Base-by-base conservation (phyloP, 2,888 invertebrate species). In the Mesochorus sp. region DNA sequence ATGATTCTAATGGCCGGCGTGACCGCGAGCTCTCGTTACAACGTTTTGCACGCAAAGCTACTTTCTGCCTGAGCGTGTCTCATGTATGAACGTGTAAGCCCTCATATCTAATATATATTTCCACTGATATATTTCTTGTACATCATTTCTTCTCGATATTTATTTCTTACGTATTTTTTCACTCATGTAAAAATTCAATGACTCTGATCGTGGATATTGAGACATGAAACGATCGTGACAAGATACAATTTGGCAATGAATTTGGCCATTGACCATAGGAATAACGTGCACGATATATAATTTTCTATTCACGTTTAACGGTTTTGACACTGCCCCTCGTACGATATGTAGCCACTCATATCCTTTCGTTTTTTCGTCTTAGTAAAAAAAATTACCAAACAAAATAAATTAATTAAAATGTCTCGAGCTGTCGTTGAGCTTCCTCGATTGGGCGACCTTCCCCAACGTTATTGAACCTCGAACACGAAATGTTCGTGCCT, bases 1-100 rank as follows among this genome's bases (percentile, higher is more conserved):
- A 71, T 61, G 76, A 76, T 76, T 66, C 76, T 76, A 76, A 76
- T 59, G 53, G 61, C 34, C 42, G 66, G 57, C 39, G 42, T 59
- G 49, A 59, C 34, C 49, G 19, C 34, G 47, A 12, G 14, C 44
- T 59, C 66, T 53, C 39, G 59, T 66, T 67, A 61, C 26, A 31
- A 21, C 34, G 6, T 44, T 21, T 34, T 49, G 71, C 61, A 71
- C 47, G 59, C 66, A 51, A 67, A 34, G 37, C 39, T 49, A 55
- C 57, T 64, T 64, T 70, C 31, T 12, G 53, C 6, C 47, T 10
- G 47, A 14, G 24, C 8, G 4, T 51, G 1, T 21, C 53, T 3
- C n/a, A 10, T 26, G 1, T 55, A 17, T 19, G n/a, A 3, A 44
- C n/a, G 17, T 47, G 10, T 49, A 8, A n/a, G n/a, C n/a, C n/a